Evolutionary conservation across 2,797 vertebrate species (phyloP).

Genomic region (Gephyroberyx darwinii): DNA sequence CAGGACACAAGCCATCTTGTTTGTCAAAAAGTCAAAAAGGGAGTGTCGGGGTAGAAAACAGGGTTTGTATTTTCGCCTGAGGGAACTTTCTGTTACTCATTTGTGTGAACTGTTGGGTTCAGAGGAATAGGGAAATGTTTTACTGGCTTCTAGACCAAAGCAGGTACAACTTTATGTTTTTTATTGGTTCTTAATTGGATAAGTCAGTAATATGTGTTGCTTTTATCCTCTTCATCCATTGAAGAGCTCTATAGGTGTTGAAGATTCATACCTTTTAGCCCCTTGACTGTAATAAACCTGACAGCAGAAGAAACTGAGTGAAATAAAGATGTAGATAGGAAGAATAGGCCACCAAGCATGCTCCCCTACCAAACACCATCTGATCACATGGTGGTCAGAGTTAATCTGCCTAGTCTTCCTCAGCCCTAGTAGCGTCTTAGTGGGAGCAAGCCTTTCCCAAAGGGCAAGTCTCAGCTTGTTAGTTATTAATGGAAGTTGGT

Average conservation of each 20-base stretch:
- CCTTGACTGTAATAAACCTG: too few relatives aligned
- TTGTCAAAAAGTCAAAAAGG: background rate
- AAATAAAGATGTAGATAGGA: background rate
- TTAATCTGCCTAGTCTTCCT: background rate
- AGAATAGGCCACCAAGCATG: background rate
- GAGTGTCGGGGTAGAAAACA: background rate
- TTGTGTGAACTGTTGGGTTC: background rate
- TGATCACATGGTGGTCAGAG: background rate
- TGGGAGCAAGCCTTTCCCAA: background rate
- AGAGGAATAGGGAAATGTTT: background rate
- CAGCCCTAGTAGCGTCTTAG: too few relatives aligned
- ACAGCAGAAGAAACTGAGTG: too few relatives aligned
- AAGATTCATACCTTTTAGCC: too few relatives aligned
- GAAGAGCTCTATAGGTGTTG: background rate
- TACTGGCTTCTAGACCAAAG: background rate
- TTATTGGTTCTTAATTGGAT: too few relatives aligned
- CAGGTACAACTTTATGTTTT: background rate
- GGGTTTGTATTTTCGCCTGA: background rate
- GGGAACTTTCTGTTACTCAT: background rate
- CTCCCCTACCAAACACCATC: background rate
- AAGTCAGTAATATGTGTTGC: background rate
- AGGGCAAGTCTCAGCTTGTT: background rate
- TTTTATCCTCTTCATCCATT: background rate
- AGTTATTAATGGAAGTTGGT: slow-evolving; percentile 10
- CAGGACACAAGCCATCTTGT: background rate